Evolutionary conservation across 2,888 invertebrate genomes (phyloP).

Genomic region (Microplitis manilae): DNA sequence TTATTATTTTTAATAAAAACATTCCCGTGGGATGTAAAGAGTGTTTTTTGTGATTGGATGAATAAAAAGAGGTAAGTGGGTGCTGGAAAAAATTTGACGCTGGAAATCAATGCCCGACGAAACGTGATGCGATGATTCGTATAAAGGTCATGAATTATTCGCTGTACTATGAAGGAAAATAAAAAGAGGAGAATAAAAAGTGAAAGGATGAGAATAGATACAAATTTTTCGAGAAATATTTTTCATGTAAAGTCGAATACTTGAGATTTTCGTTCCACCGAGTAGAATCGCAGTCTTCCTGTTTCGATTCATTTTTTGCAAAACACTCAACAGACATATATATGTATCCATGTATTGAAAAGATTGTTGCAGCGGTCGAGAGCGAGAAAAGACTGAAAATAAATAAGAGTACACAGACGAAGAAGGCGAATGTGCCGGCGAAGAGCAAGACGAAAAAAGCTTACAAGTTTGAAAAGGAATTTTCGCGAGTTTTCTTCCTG

Average conservation of each 20-base stretch:
- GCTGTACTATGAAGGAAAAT: background rate
- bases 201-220: background rate
- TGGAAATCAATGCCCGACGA: background rate
- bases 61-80: background rate
- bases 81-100: background rate
- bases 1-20: too few species aligned
- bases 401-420: background rate
- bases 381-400: constrained; percentile 5
- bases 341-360: background rate
- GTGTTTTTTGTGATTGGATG: background rate
- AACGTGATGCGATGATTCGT: background rate
- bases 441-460: constrained; percentile 10
- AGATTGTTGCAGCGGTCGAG: background rate
- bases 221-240: background rate
- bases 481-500: constrained; percentile 44
- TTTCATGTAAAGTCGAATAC: background rate
- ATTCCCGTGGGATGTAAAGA: background rate
- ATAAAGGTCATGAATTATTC: background rate
- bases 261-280: background rate
- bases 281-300: background rate
- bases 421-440: background rate
- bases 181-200: background rate
- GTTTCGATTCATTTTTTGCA: constrained; percentile 9
- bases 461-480: constrained; percentile 36
- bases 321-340: background rate